Conservation (phyloP, 2,888 invertebrate genomes). For the Trachelus stipa region DNA sequence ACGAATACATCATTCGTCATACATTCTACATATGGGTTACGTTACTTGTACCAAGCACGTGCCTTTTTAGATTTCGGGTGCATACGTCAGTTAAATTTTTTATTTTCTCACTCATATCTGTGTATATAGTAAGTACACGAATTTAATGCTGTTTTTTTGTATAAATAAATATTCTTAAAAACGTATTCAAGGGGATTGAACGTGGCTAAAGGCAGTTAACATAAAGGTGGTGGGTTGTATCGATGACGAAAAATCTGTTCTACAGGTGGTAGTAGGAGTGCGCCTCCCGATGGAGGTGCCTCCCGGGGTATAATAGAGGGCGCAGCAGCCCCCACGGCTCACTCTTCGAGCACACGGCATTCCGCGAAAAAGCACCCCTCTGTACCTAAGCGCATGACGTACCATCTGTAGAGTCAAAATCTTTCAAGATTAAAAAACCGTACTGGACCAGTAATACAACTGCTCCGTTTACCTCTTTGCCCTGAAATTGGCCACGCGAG, state of each 20-base stretch:
- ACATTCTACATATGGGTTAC: background rate
- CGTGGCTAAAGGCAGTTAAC: background rate
- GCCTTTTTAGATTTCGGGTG: background rate
- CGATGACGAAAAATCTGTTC: constrained; percentile 21
- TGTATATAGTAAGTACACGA: no score
- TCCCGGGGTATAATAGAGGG: constrained; percentile 61
- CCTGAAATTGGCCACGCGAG: background rate
- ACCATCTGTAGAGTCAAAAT: background rate
- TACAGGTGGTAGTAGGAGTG: constrained; percentile 48
- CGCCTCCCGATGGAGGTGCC: constrained; percentile 42
- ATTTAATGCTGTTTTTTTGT: no score
- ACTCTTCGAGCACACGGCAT: constrained; percentile 48
- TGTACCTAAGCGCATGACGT: background rate
- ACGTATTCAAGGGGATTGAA: background rate
- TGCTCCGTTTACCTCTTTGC: background rate
- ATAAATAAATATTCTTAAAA: background rate
- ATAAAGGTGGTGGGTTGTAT: constrained; percentile 30
- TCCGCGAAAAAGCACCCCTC: constrained; percentile 35
- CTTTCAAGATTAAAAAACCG: background rate
- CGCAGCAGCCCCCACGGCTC: constrained; percentile 56
- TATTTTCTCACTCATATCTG: background rate
- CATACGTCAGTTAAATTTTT: background rate
- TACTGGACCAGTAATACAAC: background rate
- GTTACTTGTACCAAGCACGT: background rate
- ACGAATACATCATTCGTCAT: background rate